Evolutionary conservation across 2,888 invertebrate genomes (phyloP), one percentile per base, ranked within the genome.

Genomic region (Hirtodrosophila alboralis): DNA sequence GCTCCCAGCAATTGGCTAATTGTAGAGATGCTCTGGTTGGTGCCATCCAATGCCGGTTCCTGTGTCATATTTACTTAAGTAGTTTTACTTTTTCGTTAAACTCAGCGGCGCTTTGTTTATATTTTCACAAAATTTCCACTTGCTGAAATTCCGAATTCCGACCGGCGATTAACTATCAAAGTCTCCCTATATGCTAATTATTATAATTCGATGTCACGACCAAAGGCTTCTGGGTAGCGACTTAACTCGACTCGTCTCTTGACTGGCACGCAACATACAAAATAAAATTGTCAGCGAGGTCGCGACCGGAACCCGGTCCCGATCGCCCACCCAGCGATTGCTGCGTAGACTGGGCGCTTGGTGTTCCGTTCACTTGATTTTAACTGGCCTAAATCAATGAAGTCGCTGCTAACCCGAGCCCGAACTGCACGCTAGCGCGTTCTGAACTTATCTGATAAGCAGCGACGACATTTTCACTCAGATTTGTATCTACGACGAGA

Each of bases 371-470:
- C 47, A 51, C 27, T 54, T 49, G 61, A 48, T 51, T 56, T 21
- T 38, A 37, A 30, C 37, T 33, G 68, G 18, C 23, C 51, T 33
- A 27, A 41, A 12, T 53, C 48, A 54, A 14, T 23, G 14, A 36
- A 34, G 34, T 40, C 13, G 40, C 48, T 40, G 44, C 26, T 36
- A 59, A 21, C 23, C 41, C 47, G 51, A 34, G 40, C 38, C 13
- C 51, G 63, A 69, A 72, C 72, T 64, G 72, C 47, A 60, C 66
- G 44, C 61, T 33, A 63, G 60, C 86, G 77, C 86, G 86, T 45
- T 81, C 81, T 57, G 53, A 77, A 81, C 78, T 81, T 86, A 75
- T 83, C 81, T 83, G 81, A 83, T 83, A 83, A 83, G 83, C 81
- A 60, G 60, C 65, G 37, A 62, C 86, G 84, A 83, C 86, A 84